Evolutionary conservation across 2,113 vertebrate genomes (phyloP), one percentile per base, ranked within the genome.

Genomic region (Himantopus leucocephalus): DNA sequence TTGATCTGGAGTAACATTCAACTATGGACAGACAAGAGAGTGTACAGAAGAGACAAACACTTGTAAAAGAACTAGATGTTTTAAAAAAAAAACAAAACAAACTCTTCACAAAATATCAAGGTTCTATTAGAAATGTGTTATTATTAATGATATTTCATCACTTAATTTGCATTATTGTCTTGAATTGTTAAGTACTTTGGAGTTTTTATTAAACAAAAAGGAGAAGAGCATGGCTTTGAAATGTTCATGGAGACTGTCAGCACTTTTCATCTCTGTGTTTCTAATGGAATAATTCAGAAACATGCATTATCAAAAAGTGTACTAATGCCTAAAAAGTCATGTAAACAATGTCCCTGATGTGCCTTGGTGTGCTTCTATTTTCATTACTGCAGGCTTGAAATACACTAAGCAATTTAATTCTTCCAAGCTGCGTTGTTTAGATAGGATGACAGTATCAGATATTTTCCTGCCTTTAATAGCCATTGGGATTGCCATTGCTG

Each of bases 381-480:
- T 85, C 48, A 9, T 37, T 88, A 72, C 55, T 70, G 71, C 62
- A 70, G 74, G 21, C 64, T 90, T 50, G 68, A 91, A 97, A 91
- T 64, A 30, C 89, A 47, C 52, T 14, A 56, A 79, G 71, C 85
- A 92, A 96, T 95, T 92, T 80, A 85, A 86, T 91, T 96, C 78
- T 94, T 75, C 84, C 76, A 83, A 86, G 84, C 89, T 97, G 94
- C 75, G 56, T 84, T 97, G 86, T 97, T 96, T 85, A 91, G 85
- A 96, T 94, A 95, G 76, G 72, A 60, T 91, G 88, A 53, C 73
- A 76, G 70, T 66, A 85, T 77, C 81, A 92, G 94, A 78, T 95
- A 84, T 88, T 88, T 78, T 53, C 72, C 82, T 63, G 56, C 56
- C 41, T 92, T 87, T 66, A 91, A 67, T 62, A 66, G 73, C 79